Evolutionary conservation across 2,888 invertebrate genomes (phyloP).

Genomic region (Dryomyza anilis): DNA sequence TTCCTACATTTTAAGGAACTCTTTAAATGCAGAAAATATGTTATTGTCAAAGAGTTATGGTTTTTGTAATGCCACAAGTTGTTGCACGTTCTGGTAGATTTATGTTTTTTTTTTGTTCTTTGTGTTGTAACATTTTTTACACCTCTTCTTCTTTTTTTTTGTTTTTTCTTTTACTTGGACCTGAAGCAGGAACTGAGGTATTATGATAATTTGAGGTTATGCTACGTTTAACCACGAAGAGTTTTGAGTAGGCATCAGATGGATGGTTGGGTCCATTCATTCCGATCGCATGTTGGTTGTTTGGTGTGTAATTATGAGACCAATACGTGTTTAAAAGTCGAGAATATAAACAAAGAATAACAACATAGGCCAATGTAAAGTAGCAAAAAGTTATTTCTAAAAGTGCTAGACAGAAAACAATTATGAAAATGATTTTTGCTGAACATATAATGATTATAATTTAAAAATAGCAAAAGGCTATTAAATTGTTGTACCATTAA

Average conservation of each 20-base stretch:
- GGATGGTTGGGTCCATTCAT: not conserved
- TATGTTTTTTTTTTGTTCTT: not conserved
- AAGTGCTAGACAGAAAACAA: too few relatives aligned
- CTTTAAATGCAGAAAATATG: not conserved
- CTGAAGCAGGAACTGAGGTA: slow-evolving; percentile 15
- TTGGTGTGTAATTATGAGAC: slow-evolving; percentile 15
- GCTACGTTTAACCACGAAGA: slow-evolving; percentile 12
- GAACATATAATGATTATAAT: too few relatives aligned
- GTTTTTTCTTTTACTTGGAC: not conserved
- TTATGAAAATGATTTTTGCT: too few relatives aligned
- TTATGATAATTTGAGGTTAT: slow-evolving; percentile 22
- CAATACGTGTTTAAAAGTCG: slow-evolving; percentile 24
- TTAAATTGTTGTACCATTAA: too few relatives aligned
- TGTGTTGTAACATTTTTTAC: not conserved
- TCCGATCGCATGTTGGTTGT: not conserved
- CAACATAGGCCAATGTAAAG: not conserved
- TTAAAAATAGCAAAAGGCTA: too few relatives aligned
- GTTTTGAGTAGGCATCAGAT: slow-evolving; percentile 8
- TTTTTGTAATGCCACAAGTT: not conserved
- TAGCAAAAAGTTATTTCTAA: not conserved
- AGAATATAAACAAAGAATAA: slow-evolving; percentile 10
- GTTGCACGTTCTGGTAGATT: too few relatives aligned
- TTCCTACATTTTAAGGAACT: not conserved
- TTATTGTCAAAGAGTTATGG: not conserved
- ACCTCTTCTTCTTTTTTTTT: not conserved